A percentile compares a stretch with the other conserved stretches of the same genome.
Conservation (phyloP, 2,888 invertebrate genomes). For the Tenthredo distinguenda region DNA sequence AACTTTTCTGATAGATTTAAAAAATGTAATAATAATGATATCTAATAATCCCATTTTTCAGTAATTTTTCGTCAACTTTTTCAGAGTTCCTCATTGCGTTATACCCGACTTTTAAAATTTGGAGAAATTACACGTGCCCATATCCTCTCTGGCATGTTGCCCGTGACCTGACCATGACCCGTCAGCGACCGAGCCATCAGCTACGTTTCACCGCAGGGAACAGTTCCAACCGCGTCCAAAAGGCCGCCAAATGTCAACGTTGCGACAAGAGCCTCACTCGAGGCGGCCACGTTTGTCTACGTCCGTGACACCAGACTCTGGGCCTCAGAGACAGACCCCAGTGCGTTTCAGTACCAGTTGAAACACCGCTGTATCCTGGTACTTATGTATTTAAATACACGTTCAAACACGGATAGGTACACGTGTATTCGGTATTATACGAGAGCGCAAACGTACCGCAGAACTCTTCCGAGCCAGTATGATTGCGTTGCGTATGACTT, state of each 20-base stretch:
- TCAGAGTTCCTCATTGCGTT: not conserved
- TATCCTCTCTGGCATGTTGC: slow-evolving; percentile 1
- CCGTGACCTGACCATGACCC: slow-evolving; percentile 46
- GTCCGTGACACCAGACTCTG: slow-evolving; percentile 43
- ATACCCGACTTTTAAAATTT: not conserved
- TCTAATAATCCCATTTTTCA: not conserved
- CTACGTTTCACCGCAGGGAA: slow-evolving; percentile 41
- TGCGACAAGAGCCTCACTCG: slow-evolving; percentile 42
- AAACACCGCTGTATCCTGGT: slow-evolving; percentile 22
- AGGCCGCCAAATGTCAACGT: slow-evolving; percentile 48
- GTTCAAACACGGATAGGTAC: slow-evolving; percentile 20
- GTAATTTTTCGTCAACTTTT: not conserved
- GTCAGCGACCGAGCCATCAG: slow-evolving; percentile 32
- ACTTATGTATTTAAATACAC: slow-evolving; percentile 48
- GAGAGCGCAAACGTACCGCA: slow-evolving; percentile 39
- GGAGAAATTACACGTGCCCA: not conserved
- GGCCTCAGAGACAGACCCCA: slow-evolving; percentile 15
- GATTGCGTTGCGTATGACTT: slow-evolving; percentile 45
- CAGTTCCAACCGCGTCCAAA: slow-evolving; percentile 37
- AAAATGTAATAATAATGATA: not conserved
- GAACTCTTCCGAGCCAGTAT: not conserved
- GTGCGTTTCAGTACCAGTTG: slow-evolving; percentile 31
- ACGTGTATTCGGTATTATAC: slow-evolving; percentile 17
- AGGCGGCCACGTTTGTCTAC: slow-evolving; percentile 45
- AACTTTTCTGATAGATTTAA: slow-evolving; percentile 3